phyloP scores from a whole-genome alignment of 2,113 vertebrate genomes.

The Psilopsiagon aurifrons region DNA sequence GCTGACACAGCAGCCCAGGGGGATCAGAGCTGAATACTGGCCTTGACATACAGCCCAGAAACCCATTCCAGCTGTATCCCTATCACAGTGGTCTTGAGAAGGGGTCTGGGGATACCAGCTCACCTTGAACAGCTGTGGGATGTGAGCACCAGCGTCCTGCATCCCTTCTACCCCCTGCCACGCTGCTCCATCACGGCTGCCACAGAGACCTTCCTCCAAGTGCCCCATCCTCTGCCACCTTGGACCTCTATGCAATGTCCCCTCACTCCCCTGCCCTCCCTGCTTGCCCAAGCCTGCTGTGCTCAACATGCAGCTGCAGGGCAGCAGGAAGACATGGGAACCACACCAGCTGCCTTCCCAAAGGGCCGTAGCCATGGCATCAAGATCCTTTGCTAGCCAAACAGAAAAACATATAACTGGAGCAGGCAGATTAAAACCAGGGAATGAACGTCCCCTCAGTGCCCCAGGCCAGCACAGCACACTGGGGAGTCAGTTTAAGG shows the following conservation, averaged over 20 bases:
- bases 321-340: background rate
- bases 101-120: background rate
- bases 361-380: conserved; percentile 29
- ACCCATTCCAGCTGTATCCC: background rate
- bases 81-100: background rate
- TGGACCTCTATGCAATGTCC: background rate
- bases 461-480: background rate
- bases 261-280: background rate
- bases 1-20: background rate
- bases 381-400: conserved; percentile 28
- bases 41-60: background rate
- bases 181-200: fast-evolving
- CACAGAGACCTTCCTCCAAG: background rate
- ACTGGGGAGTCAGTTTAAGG: conserved; percentile 20
- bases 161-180: background rate
- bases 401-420: background rate
- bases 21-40: background rate
- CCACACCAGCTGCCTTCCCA: background rate
- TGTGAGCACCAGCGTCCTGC: background rate
- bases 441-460: background rate
- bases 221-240: background rate
- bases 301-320: background rate
- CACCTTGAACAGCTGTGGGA: background rate
- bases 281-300: background rate
- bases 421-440: conserved; percentile 27